phyloP scores from a whole-genome alignment of 2,113 vertebrate species.

The Petrocephalus microphthalmus region DNA sequence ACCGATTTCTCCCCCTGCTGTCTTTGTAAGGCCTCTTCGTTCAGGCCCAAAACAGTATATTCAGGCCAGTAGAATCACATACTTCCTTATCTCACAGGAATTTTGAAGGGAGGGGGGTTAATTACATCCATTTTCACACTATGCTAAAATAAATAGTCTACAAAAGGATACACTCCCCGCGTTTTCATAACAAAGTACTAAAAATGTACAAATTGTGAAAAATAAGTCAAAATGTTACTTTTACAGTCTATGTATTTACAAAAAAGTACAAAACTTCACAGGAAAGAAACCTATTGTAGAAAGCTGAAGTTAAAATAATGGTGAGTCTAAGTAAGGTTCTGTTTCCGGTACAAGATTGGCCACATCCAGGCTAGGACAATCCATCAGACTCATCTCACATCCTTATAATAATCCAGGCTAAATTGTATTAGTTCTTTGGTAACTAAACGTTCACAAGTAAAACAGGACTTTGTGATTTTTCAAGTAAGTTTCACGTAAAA shows the following conservation, averaged over 20 bases:
- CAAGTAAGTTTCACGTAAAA: slow-evolving; percentile 53
- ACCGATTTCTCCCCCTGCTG: background rate
- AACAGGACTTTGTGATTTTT: slow-evolving; percentile 43
- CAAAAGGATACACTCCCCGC: slow-evolving; percentile 56
- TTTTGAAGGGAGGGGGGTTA: slow-evolving; percentile 19
- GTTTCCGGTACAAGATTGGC: background rate
- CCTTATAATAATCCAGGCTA: slow-evolving; percentile 53
- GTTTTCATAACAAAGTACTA: slow-evolving; percentile 49
- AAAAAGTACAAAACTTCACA: slow-evolving; percentile 73
- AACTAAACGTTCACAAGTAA: slow-evolving; percentile 58
- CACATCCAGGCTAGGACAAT: slow-evolving; percentile 17
- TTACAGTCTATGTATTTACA: slow-evolving; percentile 73
- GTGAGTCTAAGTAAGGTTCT: slow-evolving; percentile 55
- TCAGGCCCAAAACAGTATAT: background rate
- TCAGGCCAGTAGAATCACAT: background rate
- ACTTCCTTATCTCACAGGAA: slow-evolving; percentile 16
- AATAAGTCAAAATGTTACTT: slow-evolving; percentile 67
- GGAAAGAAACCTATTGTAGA: slow-evolving; percentile 58
- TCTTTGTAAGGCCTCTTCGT: background rate
- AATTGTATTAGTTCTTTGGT: slow-evolving; percentile 58
- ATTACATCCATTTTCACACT: slow-evolving; percentile 51
- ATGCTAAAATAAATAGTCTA: slow-evolving; percentile 85
- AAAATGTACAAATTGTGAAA: slow-evolving; percentile 72
- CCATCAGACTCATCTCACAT: slow-evolving; percentile 32
- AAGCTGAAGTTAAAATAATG: slow-evolving; percentile 51